Conservation (phyloP, 2,888 invertebrate genomes). For the Adineta ricciae region DNA sequence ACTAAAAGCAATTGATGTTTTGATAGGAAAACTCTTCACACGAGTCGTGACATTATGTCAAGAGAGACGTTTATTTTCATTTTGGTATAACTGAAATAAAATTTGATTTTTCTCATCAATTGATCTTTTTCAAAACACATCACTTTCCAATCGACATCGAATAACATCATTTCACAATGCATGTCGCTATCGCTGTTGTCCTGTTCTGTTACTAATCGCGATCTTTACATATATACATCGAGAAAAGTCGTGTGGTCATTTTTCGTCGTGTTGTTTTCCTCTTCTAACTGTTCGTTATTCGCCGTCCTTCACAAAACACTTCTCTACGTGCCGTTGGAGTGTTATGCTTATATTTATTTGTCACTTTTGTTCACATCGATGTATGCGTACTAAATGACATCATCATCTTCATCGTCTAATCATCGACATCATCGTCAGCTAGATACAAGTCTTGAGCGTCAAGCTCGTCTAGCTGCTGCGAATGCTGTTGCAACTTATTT, state of each 20-base stretch:
- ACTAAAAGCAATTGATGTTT: not conserved
- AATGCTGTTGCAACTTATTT: not conserved
- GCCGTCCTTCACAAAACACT: not conserved
- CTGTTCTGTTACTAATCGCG: not conserved
- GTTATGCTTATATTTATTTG: not conserved
- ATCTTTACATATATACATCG: not conserved
- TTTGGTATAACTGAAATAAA: not conserved
- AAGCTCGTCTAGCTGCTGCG: not conserved
- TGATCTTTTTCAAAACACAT: not conserved
- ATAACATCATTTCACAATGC: not conserved
- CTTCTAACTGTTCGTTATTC: not conserved
- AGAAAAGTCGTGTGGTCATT: not conserved
- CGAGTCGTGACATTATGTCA: not conserved
- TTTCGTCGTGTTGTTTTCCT: not conserved
- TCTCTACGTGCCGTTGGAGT: not conserved
- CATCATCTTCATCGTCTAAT: not conserved
- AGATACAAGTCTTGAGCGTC: slow-evolving; percentile 7
- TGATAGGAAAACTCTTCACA: not conserved
- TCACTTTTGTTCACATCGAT: not conserved
- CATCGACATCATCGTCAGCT: not conserved
- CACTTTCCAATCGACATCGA: not conserved
- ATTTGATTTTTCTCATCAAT: not conserved
- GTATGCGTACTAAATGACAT: not conserved
- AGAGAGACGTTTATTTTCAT: not conserved
- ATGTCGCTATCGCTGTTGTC: not conserved